Percentiles rank a stretch among this genome's conserved stretches.
Evolutionary conservation across 1,140 invertebrate species (phyloP).

Genomic region (Centruroides sculpturatus): DNA sequence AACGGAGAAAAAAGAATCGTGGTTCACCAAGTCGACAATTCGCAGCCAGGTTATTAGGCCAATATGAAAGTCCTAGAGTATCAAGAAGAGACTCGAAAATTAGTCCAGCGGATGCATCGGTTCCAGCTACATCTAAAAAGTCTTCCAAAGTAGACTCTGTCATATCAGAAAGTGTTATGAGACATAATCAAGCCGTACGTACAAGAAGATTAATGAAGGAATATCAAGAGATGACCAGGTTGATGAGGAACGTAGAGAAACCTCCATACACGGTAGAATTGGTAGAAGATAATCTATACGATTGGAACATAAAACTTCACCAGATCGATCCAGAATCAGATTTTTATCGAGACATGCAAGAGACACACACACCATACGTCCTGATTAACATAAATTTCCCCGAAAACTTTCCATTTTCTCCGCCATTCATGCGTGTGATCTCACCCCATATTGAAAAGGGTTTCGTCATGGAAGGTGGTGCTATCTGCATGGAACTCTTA

Average conservation of each 20-base stretch:
- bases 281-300: conserved; percentile 82
- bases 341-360: conserved; percentile 51
- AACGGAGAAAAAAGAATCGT: background rate
- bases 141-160: background rate
- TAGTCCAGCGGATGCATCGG: conserved; percentile 42
- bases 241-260: conserved; percentile 38
- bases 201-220: conserved; percentile 83
- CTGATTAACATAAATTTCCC: conserved; percentile 68
- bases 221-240: conserved; percentile 63
- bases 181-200: conserved; percentile 37
- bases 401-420: conserved; percentile 84
- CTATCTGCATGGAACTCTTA: conserved; percentile 90
- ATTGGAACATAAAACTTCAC: conserved; percentile 79
- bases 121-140: conserved; percentile 1
- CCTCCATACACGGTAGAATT: conserved; percentile 70
- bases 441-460: conserved; percentile 78
- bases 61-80: conserved; percentile 25
- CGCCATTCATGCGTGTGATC: conserved; percentile 86
- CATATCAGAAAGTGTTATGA: conserved; percentile 1
- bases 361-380: conserved; percentile 58
- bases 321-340: conserved; percentile 64
- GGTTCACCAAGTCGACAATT: conserved; percentile 3
- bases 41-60: conserved; percentile 40
- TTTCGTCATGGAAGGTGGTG: conserved; percentile 87
- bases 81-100: conserved; percentile 37